Percentiles rank a stretch among this genome's conserved stretches.
Conservation (phyloP, 2,888 invertebrate species). For the Eumacrocentrus americanus region DNA sequence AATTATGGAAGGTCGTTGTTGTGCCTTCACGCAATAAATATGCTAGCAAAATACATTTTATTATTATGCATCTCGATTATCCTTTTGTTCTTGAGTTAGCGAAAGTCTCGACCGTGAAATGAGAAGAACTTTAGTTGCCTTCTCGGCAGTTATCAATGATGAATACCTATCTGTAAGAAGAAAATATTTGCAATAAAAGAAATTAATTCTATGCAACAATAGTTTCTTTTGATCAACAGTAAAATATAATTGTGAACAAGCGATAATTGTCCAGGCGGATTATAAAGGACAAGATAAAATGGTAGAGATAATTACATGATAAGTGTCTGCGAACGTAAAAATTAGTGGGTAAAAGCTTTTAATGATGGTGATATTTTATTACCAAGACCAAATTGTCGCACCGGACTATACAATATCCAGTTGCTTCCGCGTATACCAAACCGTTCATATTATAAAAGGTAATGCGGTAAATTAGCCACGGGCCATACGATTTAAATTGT, state of each 20-base stretch:
- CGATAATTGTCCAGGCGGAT: background rate
- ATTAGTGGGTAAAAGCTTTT: background rate
- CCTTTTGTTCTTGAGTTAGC: conserved; percentile 1
- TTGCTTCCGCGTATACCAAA: conserved; percentile 6
- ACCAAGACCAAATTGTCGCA: background rate
- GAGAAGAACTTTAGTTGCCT: background rate
- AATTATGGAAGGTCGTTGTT: no score
- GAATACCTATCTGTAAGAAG: background rate
- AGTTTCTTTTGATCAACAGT: no score
- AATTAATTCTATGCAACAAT: no score
- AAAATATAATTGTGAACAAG: no score
- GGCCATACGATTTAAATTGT: conserved; percentile 23
- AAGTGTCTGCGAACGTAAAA: background rate
- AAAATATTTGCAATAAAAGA: no score
- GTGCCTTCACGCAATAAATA: no score
- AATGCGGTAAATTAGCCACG: conserved; percentile 24
- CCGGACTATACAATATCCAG: background rate
- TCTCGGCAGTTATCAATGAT: background rate
- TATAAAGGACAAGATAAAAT: background rate
- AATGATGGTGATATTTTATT: conserved; percentile 4
- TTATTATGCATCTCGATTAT: no score
- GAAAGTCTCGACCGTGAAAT: conserved; percentile 10
- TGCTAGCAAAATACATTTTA: no score
- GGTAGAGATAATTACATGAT: background rate
- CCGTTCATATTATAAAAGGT: conserved; percentile 8